Percentiles rank a stretch among this genome's conserved stretches.
phyloP scores from a whole-genome alignment of 2,888 invertebrate genomes.

The Rutpela maculata region DNA sequence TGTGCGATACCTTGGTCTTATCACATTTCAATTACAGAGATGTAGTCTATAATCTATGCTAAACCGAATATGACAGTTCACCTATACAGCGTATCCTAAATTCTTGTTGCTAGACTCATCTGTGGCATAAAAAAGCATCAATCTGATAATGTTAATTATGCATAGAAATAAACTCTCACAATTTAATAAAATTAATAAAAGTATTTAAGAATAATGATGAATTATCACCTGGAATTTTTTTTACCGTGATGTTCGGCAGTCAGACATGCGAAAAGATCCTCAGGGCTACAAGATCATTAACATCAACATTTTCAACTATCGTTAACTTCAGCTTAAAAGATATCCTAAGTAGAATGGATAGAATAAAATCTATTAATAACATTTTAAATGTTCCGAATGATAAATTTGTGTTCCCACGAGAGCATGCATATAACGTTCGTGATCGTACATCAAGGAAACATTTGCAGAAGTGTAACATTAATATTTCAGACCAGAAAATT shows the following conservation, averaged over 20 bases:
- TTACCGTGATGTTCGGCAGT: slow-evolving; percentile 15
- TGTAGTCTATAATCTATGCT: too few relatives aligned
- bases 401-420: slow-evolving; percentile 33
- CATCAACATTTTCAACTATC: slow-evolving; percentile 32
- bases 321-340: slow-evolving; percentile 34
- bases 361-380: slow-evolving; percentile 37
- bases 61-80: too few relatives aligned
- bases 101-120: too few relatives aligned
- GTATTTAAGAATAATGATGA: neutral
- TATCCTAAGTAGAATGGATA: slow-evolving; percentile 36
- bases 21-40: too few relatives aligned
- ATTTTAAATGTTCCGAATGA: slow-evolving; percentile 36
- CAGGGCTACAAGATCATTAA: slow-evolving; percentile 32
- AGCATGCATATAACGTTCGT: neutral
- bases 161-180: neutral
- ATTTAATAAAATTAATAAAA: slow-evolving; percentile 7
- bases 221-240: neutral
- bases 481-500: neutral
- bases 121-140: too few relatives aligned
- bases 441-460: neutral
- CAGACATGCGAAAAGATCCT: slow-evolving; percentile 33
- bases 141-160: slow-evolving; percentile 1
- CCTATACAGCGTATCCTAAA: too few relatives aligned
- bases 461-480: neutral
- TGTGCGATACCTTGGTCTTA: too few relatives aligned